Evolutionary conservation across 2,113 vertebrate species (phyloP), one percentile per base, ranked within the genome.

Genomic region (Nothocercus julius): DNA sequence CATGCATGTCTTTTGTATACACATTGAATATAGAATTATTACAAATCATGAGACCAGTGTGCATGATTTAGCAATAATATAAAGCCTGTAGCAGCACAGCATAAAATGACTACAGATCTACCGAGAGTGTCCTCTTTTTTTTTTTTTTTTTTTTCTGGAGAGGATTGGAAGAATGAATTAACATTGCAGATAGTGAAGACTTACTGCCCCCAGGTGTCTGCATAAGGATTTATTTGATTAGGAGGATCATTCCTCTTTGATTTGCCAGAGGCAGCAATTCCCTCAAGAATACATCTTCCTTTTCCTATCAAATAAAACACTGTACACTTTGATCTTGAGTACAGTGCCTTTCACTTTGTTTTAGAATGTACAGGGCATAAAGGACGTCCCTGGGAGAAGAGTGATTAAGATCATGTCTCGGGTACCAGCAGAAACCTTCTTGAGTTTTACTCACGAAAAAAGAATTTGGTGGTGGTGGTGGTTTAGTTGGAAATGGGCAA

Each of bases 161-260:
- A 89, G 22, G 96, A 51, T 51, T 74, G 69, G 82, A 63, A 91
- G 11, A 3, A 1, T 64, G 49, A 84, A 72, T 88, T 90, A 89
- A 51, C 89, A 62, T 62, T 56, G 54, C 1, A 15, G 38, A 68
- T 7, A 51, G 40, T 91, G 80, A 96, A 90, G 68, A 89, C 38
- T 68, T 96, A 93, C 91, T 97, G 95, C 95, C 95, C 89, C 76
- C 96, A 87, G 61, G 92, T 95, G 95, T 95, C 69, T 85, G 28
- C 58, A 59, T 11, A 44, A 61, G 36, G 40, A 86, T 80, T 91
- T 61, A 91, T 44, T 94, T 58, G 9, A 70, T 89, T 85, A 85
- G 83, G 28, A 93, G 80, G 86, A 88, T 38, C 11, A 49, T 24
- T 62, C 47, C 28, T 89, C 64, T 90, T 68, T 74, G 42, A 49